Evolutionary conservation across 2,797 vertebrate genomes (phyloP), one percentile per base, ranked within the genome.

Genomic region (Chloroceryle inda): DNA sequence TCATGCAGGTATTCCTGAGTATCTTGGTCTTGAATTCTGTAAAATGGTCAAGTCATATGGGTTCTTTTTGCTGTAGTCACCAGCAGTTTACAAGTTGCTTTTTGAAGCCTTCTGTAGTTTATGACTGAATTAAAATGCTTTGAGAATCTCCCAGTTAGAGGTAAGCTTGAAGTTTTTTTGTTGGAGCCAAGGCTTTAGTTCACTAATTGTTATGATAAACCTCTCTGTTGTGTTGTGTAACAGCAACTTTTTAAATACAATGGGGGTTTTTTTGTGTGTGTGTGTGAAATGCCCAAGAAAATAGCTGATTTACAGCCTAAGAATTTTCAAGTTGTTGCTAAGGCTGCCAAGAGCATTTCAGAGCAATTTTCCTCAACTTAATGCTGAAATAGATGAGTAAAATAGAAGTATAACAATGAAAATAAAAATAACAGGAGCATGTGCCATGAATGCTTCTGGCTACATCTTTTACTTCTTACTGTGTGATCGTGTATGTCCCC

Each of bases 1-100:
- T 96, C 99, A 99, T 74, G 99, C 99, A 95, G 99, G 99, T 99
- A 98, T 83, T 91, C 20, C 31, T 91, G 45, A 80, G 10, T 50
- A 49, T 42, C 37, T 74, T 63, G 18, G 12, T 58, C 52, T 89
- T 52, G 55, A 55, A 55, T 71, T 83, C 69, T 67, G 20, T 79
- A 69, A 27, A 50, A 40, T 52, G 21, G 6, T 74, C 12, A 53
- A 64, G 35, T 62, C 24, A 21, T 26, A 33, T 6, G n/a, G n/a
- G 8, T 75, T 82, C 29, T 67, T 89, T 58, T 63, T 64, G 31
- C 55, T 90, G 53, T 69, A 61, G 33, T 24, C 89, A 33, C 23
- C 64, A 74, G 40, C 52, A 87, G 27, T 73, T 79, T 89, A 49
- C 52, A 9, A 7, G 37, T 53, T 83, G 27, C 18, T 72, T 88